Percentiles rank a stretch among this genome's conserved stretches.
These are phyloP conservation scores for Cephus rjabovi DNA, from an alignment of 2,888 invertebrate genomes.

Conservation along the genomic window DNA sequence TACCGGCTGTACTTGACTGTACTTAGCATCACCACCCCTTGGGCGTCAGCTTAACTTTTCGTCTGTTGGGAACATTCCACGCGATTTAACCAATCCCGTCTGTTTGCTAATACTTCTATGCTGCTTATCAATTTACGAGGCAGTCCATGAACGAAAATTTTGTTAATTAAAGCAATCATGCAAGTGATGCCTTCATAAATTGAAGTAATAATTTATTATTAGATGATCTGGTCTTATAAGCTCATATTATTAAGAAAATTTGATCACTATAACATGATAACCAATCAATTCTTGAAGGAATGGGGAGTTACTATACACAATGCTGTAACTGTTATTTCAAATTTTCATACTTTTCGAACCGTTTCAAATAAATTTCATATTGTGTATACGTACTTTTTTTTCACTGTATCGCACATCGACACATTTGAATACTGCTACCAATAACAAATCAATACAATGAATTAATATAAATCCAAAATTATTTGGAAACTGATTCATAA, in stretches of 20 bases:
- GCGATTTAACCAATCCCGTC: background rate
- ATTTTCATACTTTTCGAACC: background rate
- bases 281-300: background rate
- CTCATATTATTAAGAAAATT: background rate
- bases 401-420: background rate
- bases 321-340: background rate
- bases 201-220: background rate
- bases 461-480: background rate
- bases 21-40: background rate
- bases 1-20: background rate
- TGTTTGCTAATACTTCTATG: background rate
- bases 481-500: background rate
- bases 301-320: background rate
- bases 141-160: background rate
- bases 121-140: background rate
- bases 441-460: background rate
- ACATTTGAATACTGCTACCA: background rate
- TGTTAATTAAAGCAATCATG: background rate
- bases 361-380: background rate
- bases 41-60: background rate
- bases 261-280: background rate
- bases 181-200: background rate
- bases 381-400: background rate
- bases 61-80: background rate
- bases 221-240: background rate